Conservation (phyloP, 2,797 vertebrate species). For the Phataginus tricuspis region DNA sequence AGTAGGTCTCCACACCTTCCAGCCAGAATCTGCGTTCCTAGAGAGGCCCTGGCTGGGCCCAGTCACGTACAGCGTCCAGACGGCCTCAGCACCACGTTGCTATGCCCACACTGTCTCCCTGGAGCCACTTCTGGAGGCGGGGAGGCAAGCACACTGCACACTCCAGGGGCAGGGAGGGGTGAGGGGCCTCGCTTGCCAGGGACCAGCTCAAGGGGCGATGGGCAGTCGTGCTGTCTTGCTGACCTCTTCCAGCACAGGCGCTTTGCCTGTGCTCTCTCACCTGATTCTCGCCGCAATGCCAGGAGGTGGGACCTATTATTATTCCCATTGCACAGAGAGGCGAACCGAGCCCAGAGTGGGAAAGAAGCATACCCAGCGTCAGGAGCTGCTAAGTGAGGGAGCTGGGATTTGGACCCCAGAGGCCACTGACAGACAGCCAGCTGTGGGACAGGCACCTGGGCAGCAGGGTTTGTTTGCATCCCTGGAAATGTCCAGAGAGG, state of each 20-base stretch:
- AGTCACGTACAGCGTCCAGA: accelerated
- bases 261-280: not conserved
- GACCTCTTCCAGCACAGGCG: not conserved
- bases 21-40: not conserved
- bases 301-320: not conserved
- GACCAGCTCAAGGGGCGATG: not conserved
- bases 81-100: not conserved
- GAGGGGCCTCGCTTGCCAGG: accelerated
- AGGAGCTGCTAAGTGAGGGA: not conserved
- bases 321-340: not conserved
- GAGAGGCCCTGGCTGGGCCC: not conserved
- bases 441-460: not conserved
- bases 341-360: not conserved
- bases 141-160: no score
- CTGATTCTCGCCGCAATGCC: not conserved
- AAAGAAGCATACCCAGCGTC: not conserved
- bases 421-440: not conserved
- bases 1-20: not conserved
- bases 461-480: no score
- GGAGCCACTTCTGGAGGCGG: not conserved
- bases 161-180: not conserved
- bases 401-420: not conserved
- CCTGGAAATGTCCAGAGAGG: no score
- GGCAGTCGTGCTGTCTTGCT: not conserved
- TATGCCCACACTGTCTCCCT: not conserved